phyloP scores from a whole-genome alignment of 2,888 invertebrate genomes.

The Sarcophaga carnaria region DNA sequence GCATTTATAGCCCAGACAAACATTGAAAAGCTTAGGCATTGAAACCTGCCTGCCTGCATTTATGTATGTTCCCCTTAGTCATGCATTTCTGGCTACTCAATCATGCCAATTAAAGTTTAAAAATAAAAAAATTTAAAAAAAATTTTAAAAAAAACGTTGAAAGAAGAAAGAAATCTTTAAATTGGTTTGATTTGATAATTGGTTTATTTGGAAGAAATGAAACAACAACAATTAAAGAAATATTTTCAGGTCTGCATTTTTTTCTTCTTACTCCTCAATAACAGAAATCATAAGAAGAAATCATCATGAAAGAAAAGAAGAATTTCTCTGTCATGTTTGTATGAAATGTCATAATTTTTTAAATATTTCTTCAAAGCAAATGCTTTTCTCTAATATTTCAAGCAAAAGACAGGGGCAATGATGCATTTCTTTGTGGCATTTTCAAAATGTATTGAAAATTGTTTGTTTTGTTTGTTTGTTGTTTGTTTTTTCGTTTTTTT shows the following conservation, averaged over 20 bases:
- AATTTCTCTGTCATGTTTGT: constrained; percentile 52
- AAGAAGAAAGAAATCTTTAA: constrained; percentile 51
- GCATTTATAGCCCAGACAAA: background rate
- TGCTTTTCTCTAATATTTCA: background rate
- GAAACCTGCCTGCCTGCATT: background rate
- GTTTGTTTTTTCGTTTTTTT: constrained; percentile 8
- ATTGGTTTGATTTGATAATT: constrained; percentile 71
- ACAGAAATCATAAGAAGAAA: background rate
- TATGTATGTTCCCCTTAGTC: background rate
- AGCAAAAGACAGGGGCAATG: background rate
- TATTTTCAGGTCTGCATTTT: constrained; percentile 36
- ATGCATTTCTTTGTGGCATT: background rate
- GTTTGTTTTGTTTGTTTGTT: too few species aligned
- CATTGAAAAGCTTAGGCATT: background rate
- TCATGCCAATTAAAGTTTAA: constrained; percentile 44
- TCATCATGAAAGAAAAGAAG: background rate
- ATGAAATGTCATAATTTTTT: constrained; percentile 53
- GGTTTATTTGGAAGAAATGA: constrained; percentile 48
- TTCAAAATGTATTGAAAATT: constrained; percentile 20
- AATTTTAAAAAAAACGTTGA: background rate
- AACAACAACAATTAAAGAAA: background rate
- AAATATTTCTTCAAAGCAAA: background rate
- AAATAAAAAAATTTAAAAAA: too few species aligned
- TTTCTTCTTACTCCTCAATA: background rate
- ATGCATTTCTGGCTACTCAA: constrained; percentile 1